A percentile compares a stretch with the other conserved stretches of the same genome.
Evolutionary conservation across 2,888 invertebrate species (phyloP).

Genomic region (Auanema freiburgensis): DNA sequence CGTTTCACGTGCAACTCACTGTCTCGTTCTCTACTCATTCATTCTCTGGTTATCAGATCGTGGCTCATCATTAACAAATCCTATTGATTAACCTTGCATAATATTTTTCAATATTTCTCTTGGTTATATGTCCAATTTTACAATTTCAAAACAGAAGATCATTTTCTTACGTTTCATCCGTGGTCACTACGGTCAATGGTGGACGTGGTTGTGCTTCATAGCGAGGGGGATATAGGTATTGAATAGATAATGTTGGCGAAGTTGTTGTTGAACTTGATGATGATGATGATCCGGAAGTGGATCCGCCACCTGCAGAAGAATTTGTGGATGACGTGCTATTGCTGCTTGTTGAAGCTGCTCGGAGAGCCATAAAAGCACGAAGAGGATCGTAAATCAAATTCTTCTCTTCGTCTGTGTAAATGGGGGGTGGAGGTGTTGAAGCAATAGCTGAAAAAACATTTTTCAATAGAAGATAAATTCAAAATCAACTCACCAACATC

Average conservation of each 20-base stretch:
- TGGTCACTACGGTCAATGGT: slow-evolving; percentile 1
- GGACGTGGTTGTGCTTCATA: slow-evolving; percentile 25
- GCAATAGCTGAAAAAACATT: neutral
- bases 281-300: slow-evolving; percentile 5
- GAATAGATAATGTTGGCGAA: slow-evolving; percentile 34
- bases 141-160: no score
- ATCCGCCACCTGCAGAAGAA: no score
- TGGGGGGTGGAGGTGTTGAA: slow-evolving; percentile 23
- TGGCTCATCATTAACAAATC: no score
- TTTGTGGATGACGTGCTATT: neutral
- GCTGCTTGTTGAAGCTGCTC: slow-evolving; percentile 28
- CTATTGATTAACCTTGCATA: no score
- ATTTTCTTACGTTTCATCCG: no score
- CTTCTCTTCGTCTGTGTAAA: slow-evolving; percentile 35
- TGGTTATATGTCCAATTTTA: no score
- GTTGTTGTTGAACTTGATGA: slow-evolving; percentile 17
- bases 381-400: slow-evolving; percentile 21
- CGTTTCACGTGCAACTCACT: no score
- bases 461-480: neutral
- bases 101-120: no score
- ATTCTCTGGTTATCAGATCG: no score
- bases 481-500: slow-evolving; percentile 31
- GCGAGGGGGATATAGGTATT: slow-evolving; percentile 39
- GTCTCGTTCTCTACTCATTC: no score
- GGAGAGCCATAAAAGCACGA: slow-evolving; percentile 15